Evolutionary conservation across 1,140 invertebrate species (phyloP), one percentile per base, ranked within the genome.

Genomic region (Drosophila elegans): DNA sequence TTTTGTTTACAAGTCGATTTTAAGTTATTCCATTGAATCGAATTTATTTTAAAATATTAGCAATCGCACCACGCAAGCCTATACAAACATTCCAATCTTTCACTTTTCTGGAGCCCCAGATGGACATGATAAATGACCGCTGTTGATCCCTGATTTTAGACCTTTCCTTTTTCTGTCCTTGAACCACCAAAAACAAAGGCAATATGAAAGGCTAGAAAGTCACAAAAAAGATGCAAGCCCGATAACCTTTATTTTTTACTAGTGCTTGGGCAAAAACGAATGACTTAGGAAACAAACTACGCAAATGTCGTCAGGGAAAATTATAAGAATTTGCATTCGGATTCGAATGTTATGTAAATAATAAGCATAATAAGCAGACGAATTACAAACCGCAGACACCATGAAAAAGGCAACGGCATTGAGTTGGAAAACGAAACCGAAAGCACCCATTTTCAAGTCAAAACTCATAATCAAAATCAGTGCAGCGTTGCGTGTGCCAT

Each of bases 221-320:
- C 16, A 13, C 10, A 34, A 25, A 46, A 60, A 34, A 38, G 16
- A 49, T 55, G 2, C 7, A 13, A 10, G 45, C 7, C n/a, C 34
- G 44, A 64, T 62, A 57, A 55, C 16, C 16, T 21, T 21, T 21
- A 21, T n/a, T 49, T 36, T 56, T 60, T 25, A 13, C 48, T 9
- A 12, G 11, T 4, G 13, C 32, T 41, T 16, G 27, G 27, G n/a
- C 42, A 0, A 53, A 75, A 75, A 61, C 81, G 25, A 90, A 90
- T 59, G 77, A 90, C 88, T 90, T 86, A 74, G 51, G 74, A 54
- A 82, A 79, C 84, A 25, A 89, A 85, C 83, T 56, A 11, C 51
- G 9, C 46, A 46, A 38, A 36, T 68, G 62, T 52, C 21, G 64
- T 67, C 39, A 42, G 11, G 0, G 16, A 11, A 29, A 69, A 48